Evolutionary conservation across 2,113 vertebrate species (phyloP).

Genomic region (Sebastes fasciatus): DNA sequence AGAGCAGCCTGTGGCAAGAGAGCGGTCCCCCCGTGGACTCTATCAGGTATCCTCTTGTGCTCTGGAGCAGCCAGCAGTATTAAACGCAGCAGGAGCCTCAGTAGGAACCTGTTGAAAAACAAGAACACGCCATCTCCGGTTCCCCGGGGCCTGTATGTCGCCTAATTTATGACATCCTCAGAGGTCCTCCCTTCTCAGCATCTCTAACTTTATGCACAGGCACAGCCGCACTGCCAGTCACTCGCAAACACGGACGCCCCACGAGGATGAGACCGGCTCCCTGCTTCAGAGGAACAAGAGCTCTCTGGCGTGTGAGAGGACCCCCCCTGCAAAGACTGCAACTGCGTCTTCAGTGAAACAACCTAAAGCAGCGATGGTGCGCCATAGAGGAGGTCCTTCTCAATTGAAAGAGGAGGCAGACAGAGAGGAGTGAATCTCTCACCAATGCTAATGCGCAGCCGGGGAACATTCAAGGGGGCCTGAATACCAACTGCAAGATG

Average conservation of each 20-base stretch:
- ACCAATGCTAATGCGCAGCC: slow-evolving; percentile 72
- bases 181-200: slow-evolving; percentile 53
- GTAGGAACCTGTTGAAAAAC: slow-evolving; percentile 76
- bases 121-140: slow-evolving; percentile 68
- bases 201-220: slow-evolving; percentile 59
- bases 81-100: slow-evolving; percentile 73
- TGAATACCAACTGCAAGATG: slow-evolving; percentile 66
- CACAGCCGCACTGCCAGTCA: slow-evolving; percentile 63
- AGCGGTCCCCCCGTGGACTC: slow-evolving; percentile 67
- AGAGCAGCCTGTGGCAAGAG: slow-evolving; percentile 52
- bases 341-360: slow-evolving; percentile 43
- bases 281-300: slow-evolving; percentile 55
- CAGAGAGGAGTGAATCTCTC: slow-evolving; percentile 54
- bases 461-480: slow-evolving; percentile 65
- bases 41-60: slow-evolving; percentile 73
- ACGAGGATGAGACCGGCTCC: slow-evolving; percentile 53
- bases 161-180: slow-evolving; percentile 79
- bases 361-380: slow-evolving; percentile 41
- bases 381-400: slow-evolving; percentile 58
- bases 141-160: slow-evolving; percentile 68
- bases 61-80: slow-evolving; percentile 65
- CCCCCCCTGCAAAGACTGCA: slow-evolving; percentile 41
- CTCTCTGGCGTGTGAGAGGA: slow-evolving; percentile 42
- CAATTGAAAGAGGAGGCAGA: slow-evolving; percentile 56
- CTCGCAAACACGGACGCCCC: slow-evolving; percentile 77